A percentile compares a stretch with the other conserved stretches of the same genome.
Conservation (phyloP, 2,113 vertebrate species). For the Lophochroa leadbeateri region DNA sequence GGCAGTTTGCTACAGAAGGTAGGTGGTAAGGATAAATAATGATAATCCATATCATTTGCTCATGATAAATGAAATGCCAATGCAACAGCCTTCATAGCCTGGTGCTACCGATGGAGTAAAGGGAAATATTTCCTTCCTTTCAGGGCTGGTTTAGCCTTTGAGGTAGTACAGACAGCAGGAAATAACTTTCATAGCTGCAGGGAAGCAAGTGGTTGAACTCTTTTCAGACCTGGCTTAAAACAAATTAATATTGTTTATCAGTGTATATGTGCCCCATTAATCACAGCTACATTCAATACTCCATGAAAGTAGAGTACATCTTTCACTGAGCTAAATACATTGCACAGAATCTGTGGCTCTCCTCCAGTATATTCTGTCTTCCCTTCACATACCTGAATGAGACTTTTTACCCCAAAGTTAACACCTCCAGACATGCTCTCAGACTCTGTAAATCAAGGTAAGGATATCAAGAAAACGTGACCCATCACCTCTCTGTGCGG, state of each 20-base stretch:
- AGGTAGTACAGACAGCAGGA: conserved; percentile 31
- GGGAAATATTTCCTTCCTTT: conserved; percentile 37
- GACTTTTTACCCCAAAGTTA: background rate
- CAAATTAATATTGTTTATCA: conserved; percentile 66
- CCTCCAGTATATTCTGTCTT: background rate
- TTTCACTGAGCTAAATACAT: conserved; percentile 31
- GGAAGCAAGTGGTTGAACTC: conserved; percentile 36
- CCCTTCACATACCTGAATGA: background rate
- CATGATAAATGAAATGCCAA: conserved; percentile 21
- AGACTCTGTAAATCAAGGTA: background rate
- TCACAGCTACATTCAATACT: conserved; percentile 55
- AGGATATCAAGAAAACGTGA: background rate
- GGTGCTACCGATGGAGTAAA: background rate
- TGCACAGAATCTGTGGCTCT: conserved; percentile 3
- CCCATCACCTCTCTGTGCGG: background rate
- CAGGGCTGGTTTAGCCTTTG: conserved; percentile 35
- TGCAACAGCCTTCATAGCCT: background rate
- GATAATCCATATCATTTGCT: conserved; percentile 14
- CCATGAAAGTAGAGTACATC: conserved; percentile 37
- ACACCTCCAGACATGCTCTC: background rate
- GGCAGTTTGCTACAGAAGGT: background rate
- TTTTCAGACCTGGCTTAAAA: conserved; percentile 55
- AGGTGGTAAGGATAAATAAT: background rate
- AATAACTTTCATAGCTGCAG: conserved; percentile 51
- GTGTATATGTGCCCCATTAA: conserved; percentile 51